Evolutionary conservation across 1,140 invertebrate species (phyloP).

Genomic region (Drosophila ogumai): DNA sequence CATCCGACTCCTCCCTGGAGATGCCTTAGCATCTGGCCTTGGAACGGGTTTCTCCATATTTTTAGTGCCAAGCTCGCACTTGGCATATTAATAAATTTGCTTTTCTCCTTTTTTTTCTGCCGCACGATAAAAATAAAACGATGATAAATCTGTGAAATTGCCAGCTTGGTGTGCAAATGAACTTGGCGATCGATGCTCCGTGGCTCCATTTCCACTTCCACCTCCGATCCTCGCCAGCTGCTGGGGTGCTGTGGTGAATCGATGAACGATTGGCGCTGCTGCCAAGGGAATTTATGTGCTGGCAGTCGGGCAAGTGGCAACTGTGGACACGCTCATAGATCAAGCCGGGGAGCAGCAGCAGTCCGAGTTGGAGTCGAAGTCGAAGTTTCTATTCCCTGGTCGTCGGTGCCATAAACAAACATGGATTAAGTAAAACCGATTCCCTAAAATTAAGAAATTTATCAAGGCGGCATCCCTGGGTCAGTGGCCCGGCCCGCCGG

Average conservation of each 20-base stretch:
- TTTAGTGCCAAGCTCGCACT: constrained; percentile 25
- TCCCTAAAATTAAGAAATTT: constrained; percentile 51
- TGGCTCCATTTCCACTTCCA: constrained; percentile 44
- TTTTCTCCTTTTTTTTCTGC: constrained; percentile 27
- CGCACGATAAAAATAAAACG: constrained; percentile 49
- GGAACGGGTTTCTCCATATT: constrained; percentile 51
- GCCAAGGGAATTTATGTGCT: constrained; percentile 64
- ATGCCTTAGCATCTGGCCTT: constrained; percentile 46
- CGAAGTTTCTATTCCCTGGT: constrained; percentile 32
- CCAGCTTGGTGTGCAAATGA: constrained; percentile 65
- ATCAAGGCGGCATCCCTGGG: constrained; percentile 16
- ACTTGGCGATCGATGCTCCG: constrained; percentile 44
- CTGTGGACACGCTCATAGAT: constrained; percentile 49
- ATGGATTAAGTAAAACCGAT: constrained; percentile 38
- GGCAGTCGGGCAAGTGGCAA: constrained; percentile 66
- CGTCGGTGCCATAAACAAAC: constrained; percentile 26
- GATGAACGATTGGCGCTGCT: constrained; percentile 46
- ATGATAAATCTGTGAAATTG: constrained; percentile 72
- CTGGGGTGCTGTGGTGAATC: constrained; percentile 32
- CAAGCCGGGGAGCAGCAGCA: constrained; percentile 20
- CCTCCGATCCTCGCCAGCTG: constrained; percentile 17
- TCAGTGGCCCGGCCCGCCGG: background rate
- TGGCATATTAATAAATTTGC: constrained; percentile 64
- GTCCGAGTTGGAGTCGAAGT: background rate
- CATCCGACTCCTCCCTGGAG: background rate